phyloP scores from a whole-genome alignment of 2,113 vertebrate species.

The Colinus virginianus region DNA sequence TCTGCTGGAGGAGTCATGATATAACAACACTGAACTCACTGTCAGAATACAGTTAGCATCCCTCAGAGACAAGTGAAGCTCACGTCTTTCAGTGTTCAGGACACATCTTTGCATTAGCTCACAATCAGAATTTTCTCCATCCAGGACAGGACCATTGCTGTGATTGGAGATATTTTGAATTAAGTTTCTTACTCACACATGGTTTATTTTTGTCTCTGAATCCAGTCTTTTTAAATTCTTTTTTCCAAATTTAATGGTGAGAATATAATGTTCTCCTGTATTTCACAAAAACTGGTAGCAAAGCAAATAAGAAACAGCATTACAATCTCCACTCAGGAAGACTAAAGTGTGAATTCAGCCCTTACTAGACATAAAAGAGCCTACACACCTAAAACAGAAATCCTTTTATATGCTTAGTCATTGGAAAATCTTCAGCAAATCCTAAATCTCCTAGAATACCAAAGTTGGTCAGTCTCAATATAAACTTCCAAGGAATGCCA shows the following conservation, averaged over 20 bases:
- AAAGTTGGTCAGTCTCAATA: neutral
- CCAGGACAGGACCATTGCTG: neutral
- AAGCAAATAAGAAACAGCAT: neutral
- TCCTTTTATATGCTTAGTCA: neutral
- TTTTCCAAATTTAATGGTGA: neutral
- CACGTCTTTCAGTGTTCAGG: neutral
- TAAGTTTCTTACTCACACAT: neutral
- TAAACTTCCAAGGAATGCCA: neutral
- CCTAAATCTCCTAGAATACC: neutral
- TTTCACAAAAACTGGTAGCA: neutral
- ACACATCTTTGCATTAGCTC: neutral
- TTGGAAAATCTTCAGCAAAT: conserved; percentile 2
- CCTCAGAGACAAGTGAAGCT: neutral
- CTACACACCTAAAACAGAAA: neutral
- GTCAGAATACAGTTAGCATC: neutral
- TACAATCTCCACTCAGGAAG: neutral
- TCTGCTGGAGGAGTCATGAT: neutral
- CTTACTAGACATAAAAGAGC: neutral
- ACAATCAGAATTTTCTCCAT: neutral
- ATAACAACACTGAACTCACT: neutral
- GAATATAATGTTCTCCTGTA: neutral
- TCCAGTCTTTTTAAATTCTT: neutral
- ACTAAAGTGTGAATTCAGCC: neutral
- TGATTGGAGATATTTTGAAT: neutral
- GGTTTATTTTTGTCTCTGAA: neutral